Conservation (phyloP, 2,113 vertebrate genomes). For the Prinia subflava region DNA sequence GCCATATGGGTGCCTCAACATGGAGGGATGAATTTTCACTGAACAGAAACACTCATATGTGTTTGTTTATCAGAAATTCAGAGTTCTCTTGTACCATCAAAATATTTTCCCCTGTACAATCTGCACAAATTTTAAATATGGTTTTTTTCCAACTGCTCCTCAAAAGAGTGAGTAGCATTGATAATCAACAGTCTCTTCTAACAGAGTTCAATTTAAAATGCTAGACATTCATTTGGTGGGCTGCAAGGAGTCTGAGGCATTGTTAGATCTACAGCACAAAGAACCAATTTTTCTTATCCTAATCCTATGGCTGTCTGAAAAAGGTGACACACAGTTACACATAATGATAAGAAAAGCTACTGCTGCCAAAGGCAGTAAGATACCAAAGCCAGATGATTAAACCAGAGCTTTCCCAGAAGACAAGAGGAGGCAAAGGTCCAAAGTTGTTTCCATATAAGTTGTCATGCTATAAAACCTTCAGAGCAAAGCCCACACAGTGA, state of each 20-base stretch:
- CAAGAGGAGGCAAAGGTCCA: background rate
- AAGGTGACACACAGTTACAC: slow-evolving; percentile 65
- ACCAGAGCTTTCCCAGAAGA: slow-evolving; percentile 63
- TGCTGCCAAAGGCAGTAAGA: slow-evolving; percentile 64
- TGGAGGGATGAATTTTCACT: background rate
- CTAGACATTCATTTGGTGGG: slow-evolving; percentile 46
- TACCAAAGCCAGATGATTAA: slow-evolving; percentile 71
- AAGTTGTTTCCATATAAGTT: background rate
- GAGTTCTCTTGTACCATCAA: background rate
- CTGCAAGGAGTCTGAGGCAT: slow-evolving; percentile 58
- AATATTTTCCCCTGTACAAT: slow-evolving; percentile 39
- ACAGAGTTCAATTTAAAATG: slow-evolving; percentile 60
- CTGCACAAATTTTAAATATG: background rate
- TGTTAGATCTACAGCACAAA: slow-evolving; percentile 70
- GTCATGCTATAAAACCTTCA: slow-evolving; percentile 10
- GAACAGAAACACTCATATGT: background rate
- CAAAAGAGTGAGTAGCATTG: slow-evolving; percentile 48
- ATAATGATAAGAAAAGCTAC: slow-evolving; percentile 71
- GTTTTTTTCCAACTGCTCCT: slow-evolving; percentile 7
- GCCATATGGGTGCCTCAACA: background rate
- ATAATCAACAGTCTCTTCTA: slow-evolving; percentile 68
- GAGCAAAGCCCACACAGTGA: background rate
- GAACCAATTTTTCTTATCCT: slow-evolving; percentile 71
- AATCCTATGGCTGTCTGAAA: slow-evolving; percentile 67
- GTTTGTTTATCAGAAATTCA: slow-evolving; percentile 26